Evolutionary conservation across 2,113 vertebrate species (phyloP).

Genomic region (Phalacrocorax aristotelis): DNA sequence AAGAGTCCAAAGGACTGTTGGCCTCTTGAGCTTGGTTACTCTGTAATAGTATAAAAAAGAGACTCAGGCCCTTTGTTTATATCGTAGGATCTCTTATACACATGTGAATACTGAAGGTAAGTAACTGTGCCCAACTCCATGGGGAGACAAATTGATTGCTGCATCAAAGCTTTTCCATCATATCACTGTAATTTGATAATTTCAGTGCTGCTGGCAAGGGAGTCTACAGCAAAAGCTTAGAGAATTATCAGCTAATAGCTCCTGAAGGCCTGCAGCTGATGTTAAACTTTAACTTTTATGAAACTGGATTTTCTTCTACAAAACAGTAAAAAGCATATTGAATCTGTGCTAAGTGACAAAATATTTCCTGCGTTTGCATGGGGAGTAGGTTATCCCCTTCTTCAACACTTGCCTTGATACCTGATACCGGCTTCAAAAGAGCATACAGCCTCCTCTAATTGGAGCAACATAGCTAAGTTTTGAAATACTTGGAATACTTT

Average conservation of each 20-base stretch:
- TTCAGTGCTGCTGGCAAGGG: slow-evolving; percentile 17
- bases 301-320: neutral
- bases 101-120: neutral
- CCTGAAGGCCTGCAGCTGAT: slow-evolving; percentile 36
- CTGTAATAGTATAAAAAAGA: neutral
- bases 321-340: neutral
- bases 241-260: slow-evolving; percentile 54
- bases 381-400: neutral
- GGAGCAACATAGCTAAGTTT: too few relatives aligned
- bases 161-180: slow-evolving; percentile 27
- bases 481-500: too few relatives aligned
- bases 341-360: neutral
- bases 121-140: neutral
- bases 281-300: slow-evolving; percentile 29
- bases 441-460: too few relatives aligned
- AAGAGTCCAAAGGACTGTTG: neutral
- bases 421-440: too few relatives aligned
- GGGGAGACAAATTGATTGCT: slow-evolving; percentile 10
- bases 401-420: neutral
- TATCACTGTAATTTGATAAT: slow-evolving; percentile 46
- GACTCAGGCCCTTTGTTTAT: neutral
- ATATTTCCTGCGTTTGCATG: neutral
- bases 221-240: slow-evolving; percentile 14
- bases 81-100: neutral
- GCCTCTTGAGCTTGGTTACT: neutral